These are phyloP conservation scores for Timandra comae DNA, from an alignment of 2,888 invertebrate species.

Conservation along the genomic window DNA sequence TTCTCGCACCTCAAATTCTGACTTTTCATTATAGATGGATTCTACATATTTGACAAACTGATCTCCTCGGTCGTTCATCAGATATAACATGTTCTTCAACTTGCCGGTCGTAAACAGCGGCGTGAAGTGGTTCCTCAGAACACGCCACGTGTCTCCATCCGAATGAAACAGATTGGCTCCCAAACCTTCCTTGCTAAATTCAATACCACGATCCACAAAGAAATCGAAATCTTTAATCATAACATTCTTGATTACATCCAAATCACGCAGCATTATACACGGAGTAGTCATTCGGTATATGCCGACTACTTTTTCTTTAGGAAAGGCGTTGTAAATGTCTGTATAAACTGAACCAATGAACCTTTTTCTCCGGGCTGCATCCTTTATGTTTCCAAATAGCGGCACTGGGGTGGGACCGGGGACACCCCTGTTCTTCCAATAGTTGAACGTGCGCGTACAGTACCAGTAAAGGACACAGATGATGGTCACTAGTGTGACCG, in stretches of 20 bases:
- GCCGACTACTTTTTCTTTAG: conserved; percentile 46
- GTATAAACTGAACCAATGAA: conserved; percentile 23
- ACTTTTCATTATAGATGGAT: too few relatives aligned
- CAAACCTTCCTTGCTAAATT: conserved; percentile 35
- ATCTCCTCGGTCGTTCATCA: conserved; percentile 36
- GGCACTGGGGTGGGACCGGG: conserved; percentile 31
- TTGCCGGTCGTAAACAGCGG: conserved; percentile 50
- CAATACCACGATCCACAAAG: conserved; percentile 40
- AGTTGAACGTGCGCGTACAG: conserved; percentile 37
- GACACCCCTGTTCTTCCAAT: conserved; percentile 39
- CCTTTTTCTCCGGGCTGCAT: conserved; percentile 26
- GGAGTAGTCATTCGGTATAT: conserved; percentile 42
- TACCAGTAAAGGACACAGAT: conserved; percentile 26
- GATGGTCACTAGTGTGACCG: conserved; percentile 11
- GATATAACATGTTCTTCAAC: conserved; percentile 45
- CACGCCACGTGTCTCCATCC: conserved; percentile 41
- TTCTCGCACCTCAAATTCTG: conserved; percentile 29
- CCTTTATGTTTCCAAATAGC: conserved; percentile 38
- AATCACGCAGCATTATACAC: conserved; percentile 37
- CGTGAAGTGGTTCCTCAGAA: conserved; percentile 37
- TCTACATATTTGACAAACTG: too few relatives aligned
- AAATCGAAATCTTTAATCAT: conserved; percentile 47
- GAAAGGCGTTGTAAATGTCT: conserved; percentile 35
- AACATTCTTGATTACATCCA: conserved; percentile 43
- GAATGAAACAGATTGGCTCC: conserved; percentile 43